phyloP scores from a whole-genome alignment of 2,888 invertebrate genomes.

The Eumacrocentrus americanus region DNA sequence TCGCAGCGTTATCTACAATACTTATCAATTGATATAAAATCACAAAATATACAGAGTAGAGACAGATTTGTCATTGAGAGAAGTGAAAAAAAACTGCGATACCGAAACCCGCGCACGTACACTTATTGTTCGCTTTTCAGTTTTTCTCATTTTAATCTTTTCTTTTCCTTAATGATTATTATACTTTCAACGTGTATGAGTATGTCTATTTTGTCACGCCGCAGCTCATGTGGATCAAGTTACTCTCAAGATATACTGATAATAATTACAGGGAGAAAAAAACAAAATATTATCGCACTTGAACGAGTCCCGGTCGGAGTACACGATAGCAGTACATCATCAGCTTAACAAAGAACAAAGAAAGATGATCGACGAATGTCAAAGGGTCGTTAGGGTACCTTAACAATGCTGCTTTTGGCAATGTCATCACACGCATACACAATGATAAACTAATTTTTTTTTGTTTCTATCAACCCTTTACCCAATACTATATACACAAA shows the following conservation, averaged over 20 bases:
- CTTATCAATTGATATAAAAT: conserved; percentile 59
- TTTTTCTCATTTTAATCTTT: not conserved
- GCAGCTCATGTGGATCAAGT: not conserved
- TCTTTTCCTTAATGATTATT: not conserved
- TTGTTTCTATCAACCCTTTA: conserved; percentile 1
- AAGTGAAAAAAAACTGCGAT: not conserved
- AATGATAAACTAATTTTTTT: not conserved
- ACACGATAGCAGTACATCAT: not conserved
- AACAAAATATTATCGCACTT: not conserved
- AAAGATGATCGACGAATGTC: not conserved
- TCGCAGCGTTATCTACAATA: conserved; percentile 61
- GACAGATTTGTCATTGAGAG: conserved; percentile 42
- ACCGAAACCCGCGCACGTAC: not conserved
- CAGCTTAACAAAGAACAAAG: not conserved
- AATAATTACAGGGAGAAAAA: not conserved
- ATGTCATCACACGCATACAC: not conserved
- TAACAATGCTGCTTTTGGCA: not conserved
- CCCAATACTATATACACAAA: conserved; percentile 5
- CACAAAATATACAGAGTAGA: conserved; percentile 62
- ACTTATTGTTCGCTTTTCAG: too few relatives aligned
- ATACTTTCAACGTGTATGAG: not conserved
- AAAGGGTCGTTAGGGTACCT: not conserved
- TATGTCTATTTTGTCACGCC: not conserved
- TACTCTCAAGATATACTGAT: not conserved
- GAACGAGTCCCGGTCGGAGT: not conserved